phyloP scores from a whole-genome alignment of 2,888 invertebrate species.

The Macrosoma leucophasiata region DNA sequence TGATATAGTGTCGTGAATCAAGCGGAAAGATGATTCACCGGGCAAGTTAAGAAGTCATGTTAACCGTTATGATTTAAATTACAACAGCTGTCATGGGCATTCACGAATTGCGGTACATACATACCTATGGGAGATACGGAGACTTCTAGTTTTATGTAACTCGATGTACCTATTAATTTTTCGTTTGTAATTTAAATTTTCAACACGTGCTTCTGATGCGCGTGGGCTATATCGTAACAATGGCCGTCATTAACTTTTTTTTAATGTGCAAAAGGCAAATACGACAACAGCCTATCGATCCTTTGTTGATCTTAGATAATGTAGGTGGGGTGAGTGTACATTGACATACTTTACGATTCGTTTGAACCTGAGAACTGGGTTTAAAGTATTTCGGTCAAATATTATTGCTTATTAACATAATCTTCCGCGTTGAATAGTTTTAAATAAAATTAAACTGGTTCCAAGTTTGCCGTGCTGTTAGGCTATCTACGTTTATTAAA shows the following conservation, averaged over 20 bases:
- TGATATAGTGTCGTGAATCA: slow-evolving; percentile 45
- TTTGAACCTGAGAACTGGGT: too few species aligned
- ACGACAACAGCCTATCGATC: slow-evolving; percentile 20
- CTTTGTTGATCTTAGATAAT: slow-evolving; percentile 24
- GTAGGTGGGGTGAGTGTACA: slow-evolving; percentile 10
- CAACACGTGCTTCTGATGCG: too few species aligned
- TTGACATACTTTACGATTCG: slow-evolving; percentile 18
- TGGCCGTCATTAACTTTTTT: slow-evolving; percentile 14
- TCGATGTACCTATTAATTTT: too few species aligned
- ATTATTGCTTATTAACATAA: too few species aligned
- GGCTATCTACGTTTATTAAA: too few species aligned
- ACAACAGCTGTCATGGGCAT: slow-evolving; percentile 57
- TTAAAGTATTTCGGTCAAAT: too few species aligned
- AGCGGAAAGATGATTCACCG: slow-evolving; percentile 69
- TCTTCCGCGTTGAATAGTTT: too few species aligned
- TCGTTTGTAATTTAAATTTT: slow-evolving; percentile 8
- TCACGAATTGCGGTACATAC: slow-evolving; percentile 62
- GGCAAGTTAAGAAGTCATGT: slow-evolving; percentile 47
- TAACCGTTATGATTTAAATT: slow-evolving; percentile 71
- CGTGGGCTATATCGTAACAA: too few species aligned
- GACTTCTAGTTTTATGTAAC: too few species aligned
- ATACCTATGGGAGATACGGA: too few species aligned
- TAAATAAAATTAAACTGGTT: too few species aligned
- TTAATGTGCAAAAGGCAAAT: slow-evolving; percentile 17
- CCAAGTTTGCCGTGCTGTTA: too few species aligned